Base-by-base conservation (phyloP, 2,113 vertebrate genomes). In the Hippolais icterina region DNA sequence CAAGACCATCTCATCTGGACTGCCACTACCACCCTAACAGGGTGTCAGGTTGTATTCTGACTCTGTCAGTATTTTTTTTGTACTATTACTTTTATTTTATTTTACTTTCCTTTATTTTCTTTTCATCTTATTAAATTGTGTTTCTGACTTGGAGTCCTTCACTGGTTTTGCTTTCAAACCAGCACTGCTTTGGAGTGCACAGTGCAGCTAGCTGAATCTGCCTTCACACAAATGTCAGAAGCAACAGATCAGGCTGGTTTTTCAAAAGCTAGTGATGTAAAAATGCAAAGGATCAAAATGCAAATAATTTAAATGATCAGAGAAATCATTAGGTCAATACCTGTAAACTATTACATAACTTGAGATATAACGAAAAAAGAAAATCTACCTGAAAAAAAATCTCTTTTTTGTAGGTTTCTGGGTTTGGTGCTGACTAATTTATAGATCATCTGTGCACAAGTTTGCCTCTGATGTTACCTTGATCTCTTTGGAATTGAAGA, bases 401-500 rank as follows among this genome's bases (percentile, higher is more conserved):
- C 2, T 84, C 10, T 57, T 52, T 11, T 31, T 81, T 22, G 6
- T 85, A 77, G 37, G 19, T 72, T 71, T 70, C 59, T 97, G 52
- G 18, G 0, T 76, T 78, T 68, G 46, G 28, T 80, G 33, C 50
- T 68, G 47, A 37, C 23, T 71, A 47, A 50, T 93, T 76, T 90
- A 15, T 53, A 69, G 79, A 83, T 59, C 25, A 31, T 80, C 81
- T 81, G 19, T 56, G 59, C 61, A 39, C 42, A 47, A 61, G 24
- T 88, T 91, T 78, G 59, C 79, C 65, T 94, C 76, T 95, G 86
- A 44, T 81, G 42, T 92, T 84, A 50, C 82, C 57, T 50, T 28
- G 17, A 85, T 85, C 69, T 83, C 94, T 69, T 69, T 46, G 74
- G 59, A 97, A 95, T 44, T 78, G 56, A 91, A 72, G 89, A 75